Evolutionary conservation across 1,140 invertebrate genomes (phyloP), one percentile per base, ranked within the genome.

Genomic region (Scaptomyza montana): DNA sequence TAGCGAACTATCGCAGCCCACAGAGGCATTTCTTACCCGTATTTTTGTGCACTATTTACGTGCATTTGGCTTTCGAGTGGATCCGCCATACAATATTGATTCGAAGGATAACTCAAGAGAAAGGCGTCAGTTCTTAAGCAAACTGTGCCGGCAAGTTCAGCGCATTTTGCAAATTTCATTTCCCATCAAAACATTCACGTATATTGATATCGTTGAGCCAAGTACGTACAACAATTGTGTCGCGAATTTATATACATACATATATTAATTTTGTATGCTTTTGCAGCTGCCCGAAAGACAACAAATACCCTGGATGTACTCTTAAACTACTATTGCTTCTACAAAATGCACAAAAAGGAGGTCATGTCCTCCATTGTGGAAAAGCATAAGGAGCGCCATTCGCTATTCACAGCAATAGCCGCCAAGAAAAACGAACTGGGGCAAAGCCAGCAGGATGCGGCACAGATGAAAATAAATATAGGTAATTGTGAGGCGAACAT

Each of bases 281-380:
- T 54, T 30, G 3, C 33, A 90, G 89, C 75, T 36, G 59, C 59
- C 5, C 85, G 79, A 13, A 90, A 90, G 45, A 90, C 89, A 0
- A 13, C 59, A 0, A 74, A 65, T 50, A 77, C 74, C 0, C 30
- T 90, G 39, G 75, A 74, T n/a, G 71, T 70, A 0, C 61, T 90
- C 7, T 77, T 89, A 16, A 90, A 90, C 33, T 90, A 85, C 30
- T 65, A 56, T 25, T 82, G 69, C 5, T 90, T 81, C 46, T 90
- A 81, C 41, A 90, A 85, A 10, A 43, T 81, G 67, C 78, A 77
- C 5, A 90, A 89, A 4, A 76, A 69, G 9, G 67, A 71, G 10
- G 66, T 90, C 5, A 55, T 89, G 6, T 49, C 45, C 0, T 76
- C 73, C 0, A 64, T 82, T 5, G 64, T 78, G 3, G 71, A 87